Base-by-base conservation (phyloP, 1,140 invertebrate genomes). In the Trachymyrmex septentrionalis region DNA sequence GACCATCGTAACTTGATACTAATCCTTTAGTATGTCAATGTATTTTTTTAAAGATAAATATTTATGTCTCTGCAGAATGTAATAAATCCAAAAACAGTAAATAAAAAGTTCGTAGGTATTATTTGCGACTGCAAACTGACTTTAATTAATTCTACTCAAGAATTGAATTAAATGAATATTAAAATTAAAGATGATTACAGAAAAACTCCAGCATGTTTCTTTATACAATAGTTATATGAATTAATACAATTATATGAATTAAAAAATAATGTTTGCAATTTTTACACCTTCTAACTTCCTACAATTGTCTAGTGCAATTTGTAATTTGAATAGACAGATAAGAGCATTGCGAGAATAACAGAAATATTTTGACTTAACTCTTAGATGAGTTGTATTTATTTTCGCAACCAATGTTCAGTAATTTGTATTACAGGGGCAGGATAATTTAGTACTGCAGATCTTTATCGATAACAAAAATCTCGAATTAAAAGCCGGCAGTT, bases 381-480 rank as follows among this genome's bases (percentile, higher is more conserved):
- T 76, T 38, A 57, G 12, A 14, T 38, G 55, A 59, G 7, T 12
- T 21, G 16, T n/a, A 1, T 34, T n/a, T 57, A 5, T 73, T 27
- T 72, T 34, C 1, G 24, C 27, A 27, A 0, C 0, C 9, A 55
- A 55, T 14, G 6, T 14, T 34, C 19, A 59, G 30, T 34, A 38
- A 73, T 14, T 57, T 59, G 6, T 75, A 57, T 57, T 21, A 6
- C 16, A 59, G 30, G 12, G 6, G 57, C 10, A 76, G 14, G 14
- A 44, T 12, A 27, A 61, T 75, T 59, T 76, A 61, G 3, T 24
- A 24, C 14, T n/a, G 27, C n/a, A n/a, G n/a, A 63, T 77, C 38
- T 44, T 63, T 44, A 61, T 76, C 34, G 48, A 44, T 59, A 59
- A 19, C 12, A 73, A 34, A 59, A 76, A 61, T 77, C 27, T 48